Conservation (phyloP, 2,797 vertebrate genomes). For the Ctenopoma multispine region DNA sequence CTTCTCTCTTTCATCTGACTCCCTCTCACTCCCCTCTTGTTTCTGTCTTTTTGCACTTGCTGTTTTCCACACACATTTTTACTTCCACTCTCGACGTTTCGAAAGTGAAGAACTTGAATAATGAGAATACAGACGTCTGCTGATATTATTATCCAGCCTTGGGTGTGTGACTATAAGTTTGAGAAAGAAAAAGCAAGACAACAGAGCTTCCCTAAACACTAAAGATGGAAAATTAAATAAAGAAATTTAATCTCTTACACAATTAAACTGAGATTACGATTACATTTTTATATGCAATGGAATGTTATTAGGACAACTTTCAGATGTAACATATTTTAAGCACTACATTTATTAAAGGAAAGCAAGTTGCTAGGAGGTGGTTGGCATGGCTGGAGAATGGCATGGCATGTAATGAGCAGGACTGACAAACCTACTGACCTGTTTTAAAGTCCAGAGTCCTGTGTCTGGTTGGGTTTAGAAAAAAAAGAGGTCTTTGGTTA, state of each 20-base stretch:
- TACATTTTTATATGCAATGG: too few relatives aligned
- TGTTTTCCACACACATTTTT: constrained; percentile 30
- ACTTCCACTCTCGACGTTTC: constrained; percentile 30
- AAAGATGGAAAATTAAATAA: constrained; percentile 41
- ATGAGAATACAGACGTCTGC: constrained; percentile 41
- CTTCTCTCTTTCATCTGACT: constrained; percentile 37
- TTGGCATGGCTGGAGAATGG: not conserved
- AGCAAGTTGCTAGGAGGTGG: too few relatives aligned
- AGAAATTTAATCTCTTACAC: constrained; percentile 18
- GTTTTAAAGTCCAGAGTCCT: not conserved
- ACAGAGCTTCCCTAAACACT: constrained; percentile 13
- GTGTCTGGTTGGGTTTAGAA: too few relatives aligned
- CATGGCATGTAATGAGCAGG: not conserved
- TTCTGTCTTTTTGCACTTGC: constrained; percentile 32
- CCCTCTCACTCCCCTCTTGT: constrained; percentile 2
- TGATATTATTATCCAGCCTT: constrained; percentile 45
- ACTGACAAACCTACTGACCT: not conserved
- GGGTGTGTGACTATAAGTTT: constrained; percentile 8
- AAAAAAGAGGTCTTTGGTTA: too few relatives aligned
- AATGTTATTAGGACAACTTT: too few relatives aligned
- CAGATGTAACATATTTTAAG: too few relatives aligned
- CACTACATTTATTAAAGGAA: too few relatives aligned
- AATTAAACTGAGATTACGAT: too few relatives aligned
- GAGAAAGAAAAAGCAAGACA: not conserved
- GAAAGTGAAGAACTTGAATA: constrained; percentile 53